Conservation (phyloP, 2,797 vertebrate species). For the Helarctos malayanus region DNA sequence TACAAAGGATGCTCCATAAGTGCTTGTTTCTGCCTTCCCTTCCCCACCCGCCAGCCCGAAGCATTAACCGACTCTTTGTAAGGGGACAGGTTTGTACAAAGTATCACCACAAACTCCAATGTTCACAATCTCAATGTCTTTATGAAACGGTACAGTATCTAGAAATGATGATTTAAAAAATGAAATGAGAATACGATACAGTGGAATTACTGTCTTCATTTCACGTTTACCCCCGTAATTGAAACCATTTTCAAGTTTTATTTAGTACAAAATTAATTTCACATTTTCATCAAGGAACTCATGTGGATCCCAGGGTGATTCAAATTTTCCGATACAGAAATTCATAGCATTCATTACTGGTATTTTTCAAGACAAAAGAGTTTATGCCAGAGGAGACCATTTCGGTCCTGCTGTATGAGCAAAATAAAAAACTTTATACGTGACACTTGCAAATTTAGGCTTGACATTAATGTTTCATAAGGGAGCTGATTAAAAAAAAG, state of each 20-base stretch:
- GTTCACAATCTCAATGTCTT: neutral
- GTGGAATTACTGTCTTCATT: constrained; percentile 68
- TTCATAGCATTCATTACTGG: constrained; percentile 60
- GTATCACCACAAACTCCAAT: neutral
- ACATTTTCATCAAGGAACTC: constrained; percentile 85
- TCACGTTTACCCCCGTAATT: constrained; percentile 66
- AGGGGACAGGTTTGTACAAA: neutral
- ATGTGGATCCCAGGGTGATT: constrained; percentile 75
- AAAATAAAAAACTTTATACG: neutral
- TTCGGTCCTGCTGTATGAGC: neutral
- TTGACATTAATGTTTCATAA: neutral
- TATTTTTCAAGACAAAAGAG: constrained; percentile 73
- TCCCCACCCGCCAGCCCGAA: neutral
- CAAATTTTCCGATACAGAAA: constrained; percentile 78
- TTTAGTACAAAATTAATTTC: constrained; percentile 86
- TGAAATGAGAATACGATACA: constrained; percentile 44
- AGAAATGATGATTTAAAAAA: neutral
- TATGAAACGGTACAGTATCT: neutral
- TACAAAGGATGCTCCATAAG: neutral
- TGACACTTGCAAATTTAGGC: constrained; percentile 4
- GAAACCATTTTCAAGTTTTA: constrained; percentile 85
- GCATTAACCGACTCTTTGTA: neutral
- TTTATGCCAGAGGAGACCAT: constrained; percentile 50
- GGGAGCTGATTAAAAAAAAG: neutral
- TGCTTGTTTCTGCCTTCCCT: neutral